Percentiles rank a stretch among this genome's conserved stretches.
These are phyloP conservation scores for Bombus ignitus DNA, from an alignment of 1,140 invertebrate species.

Conservation along the genomic window DNA sequence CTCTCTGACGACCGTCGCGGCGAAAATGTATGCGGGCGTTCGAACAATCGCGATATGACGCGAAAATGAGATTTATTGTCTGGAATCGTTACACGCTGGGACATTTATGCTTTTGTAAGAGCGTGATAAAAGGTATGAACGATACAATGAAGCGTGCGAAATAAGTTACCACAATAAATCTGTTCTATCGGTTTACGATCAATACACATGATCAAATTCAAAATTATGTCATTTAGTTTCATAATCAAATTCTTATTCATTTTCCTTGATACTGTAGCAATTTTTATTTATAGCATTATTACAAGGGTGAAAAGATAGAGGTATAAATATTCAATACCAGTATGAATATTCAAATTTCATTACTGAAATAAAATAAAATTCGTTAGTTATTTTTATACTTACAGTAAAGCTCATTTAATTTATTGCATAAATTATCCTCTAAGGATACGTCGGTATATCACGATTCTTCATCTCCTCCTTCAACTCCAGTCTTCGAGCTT, in stretches of 20 bases:
- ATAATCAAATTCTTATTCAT: not conserved
- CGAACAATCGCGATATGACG: slow-evolving; percentile 56
- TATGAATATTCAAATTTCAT: not conserved
- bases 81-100: not conserved
- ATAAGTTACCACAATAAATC: not conserved
- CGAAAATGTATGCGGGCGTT: slow-evolving; percentile 51
- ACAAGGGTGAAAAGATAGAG: not conserved
- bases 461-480: not conserved
- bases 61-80: slow-evolving; percentile 49
- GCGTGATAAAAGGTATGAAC: not conserved
- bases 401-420: not conserved
- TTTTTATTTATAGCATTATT: not conserved
- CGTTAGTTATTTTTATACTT: not conserved
- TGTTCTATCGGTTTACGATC: not conserved
- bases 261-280: not conserved
- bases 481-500: not conserved
- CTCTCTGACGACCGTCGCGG: not conserved
- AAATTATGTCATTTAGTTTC: not conserved
- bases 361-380: too few species aligned
- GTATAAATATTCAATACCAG: not conserved
- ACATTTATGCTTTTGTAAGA: not conserved
- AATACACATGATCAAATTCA: not conserved
- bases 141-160: not conserved
- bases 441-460: too few species aligned
- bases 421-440: not conserved